These are phyloP conservation scores for Anastrepha obliqua DNA, from an alignment of 1,140 invertebrate species.

Conservation along the genomic window DNA sequence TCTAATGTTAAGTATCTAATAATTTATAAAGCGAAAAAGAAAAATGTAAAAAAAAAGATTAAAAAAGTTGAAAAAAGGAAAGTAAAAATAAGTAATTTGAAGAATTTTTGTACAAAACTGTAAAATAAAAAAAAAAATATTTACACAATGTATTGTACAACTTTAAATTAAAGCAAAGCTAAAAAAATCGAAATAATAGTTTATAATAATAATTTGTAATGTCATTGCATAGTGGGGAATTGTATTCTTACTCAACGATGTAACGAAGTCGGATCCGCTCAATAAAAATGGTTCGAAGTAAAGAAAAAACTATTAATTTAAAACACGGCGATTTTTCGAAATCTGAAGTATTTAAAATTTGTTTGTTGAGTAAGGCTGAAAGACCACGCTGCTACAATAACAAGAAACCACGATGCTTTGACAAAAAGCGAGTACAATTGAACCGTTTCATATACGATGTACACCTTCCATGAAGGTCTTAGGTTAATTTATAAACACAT, in stretches of 20 bases:
- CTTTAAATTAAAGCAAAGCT: not conserved
- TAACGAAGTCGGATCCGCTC: too few relatives aligned
- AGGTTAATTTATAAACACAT: slow-evolving; percentile 31
- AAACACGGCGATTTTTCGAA: not conserved
- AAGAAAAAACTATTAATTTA: not conserved
- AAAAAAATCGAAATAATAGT: slow-evolving; percentile 7
- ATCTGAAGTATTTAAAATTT: not conserved
- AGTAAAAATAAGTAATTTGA: slow-evolving; percentile 49
- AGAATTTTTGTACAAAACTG: slow-evolving; percentile 42
- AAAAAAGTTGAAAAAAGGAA: slow-evolving; percentile 40
- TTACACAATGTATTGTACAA: slow-evolving; percentile 6
- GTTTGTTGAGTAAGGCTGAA: not conserved
- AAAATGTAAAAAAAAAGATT: slow-evolving; percentile 41
- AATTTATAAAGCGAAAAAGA: slow-evolving; percentile 43
- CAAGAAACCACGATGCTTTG: not conserved
- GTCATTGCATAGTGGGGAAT: slow-evolving; percentile 7
- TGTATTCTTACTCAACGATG: not conserved
- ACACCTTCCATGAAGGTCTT: slow-evolving; percentile 47
- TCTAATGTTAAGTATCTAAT: slow-evolving; percentile 44
- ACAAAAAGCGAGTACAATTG: not conserved
- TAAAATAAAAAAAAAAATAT: slow-evolving; percentile 8
- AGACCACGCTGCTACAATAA: not conserved
- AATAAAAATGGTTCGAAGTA: too few relatives aligned
- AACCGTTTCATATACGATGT: slow-evolving; percentile 1
- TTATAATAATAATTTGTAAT: slow-evolving; percentile 36